These are phyloP conservation scores for Dufourea novaeangliae DNA, from an alignment of 1,140 invertebrate species.

Conservation along the genomic window DNA sequence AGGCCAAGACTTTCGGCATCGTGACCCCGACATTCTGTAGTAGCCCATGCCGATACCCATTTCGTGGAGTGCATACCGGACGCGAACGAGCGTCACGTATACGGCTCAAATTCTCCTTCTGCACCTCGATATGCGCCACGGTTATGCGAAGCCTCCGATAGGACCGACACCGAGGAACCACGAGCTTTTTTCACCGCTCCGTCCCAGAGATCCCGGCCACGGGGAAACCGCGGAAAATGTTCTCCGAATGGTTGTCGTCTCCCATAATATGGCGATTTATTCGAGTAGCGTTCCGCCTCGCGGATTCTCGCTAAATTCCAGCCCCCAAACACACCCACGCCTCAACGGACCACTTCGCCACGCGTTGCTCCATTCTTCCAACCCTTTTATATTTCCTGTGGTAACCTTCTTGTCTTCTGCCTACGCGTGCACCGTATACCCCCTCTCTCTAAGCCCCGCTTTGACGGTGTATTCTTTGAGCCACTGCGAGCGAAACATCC, in stretches of 20 bases:
- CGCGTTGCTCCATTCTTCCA: too few species aligned
- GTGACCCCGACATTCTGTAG: slow-evolving; percentile 53
- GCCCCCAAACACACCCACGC: too few species aligned
- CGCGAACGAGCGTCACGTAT: slow-evolving; percentile 32
- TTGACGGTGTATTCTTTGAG: slow-evolving; percentile 12
- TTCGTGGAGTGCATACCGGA: slow-evolving; percentile 39
- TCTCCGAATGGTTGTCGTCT: neutral
- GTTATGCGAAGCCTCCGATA: slow-evolving; percentile 20
- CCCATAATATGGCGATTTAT: slow-evolving; percentile 17
- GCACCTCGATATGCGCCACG: slow-evolving; percentile 30
- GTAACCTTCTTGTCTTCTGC: neutral
- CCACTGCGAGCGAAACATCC: neutral
- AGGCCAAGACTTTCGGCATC: slow-evolving; percentile 50
- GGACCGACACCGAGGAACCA: neutral
- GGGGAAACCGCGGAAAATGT: slow-evolving; percentile 8
- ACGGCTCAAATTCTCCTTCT: slow-evolving; percentile 37
- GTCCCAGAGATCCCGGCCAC: neutral
- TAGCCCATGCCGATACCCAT: slow-evolving; percentile 52
- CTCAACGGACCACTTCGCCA: too few species aligned
- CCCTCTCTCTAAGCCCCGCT: neutral
- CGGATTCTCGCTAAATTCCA: neutral
- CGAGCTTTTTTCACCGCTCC: slow-evolving; percentile 4
- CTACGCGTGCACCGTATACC: neutral
- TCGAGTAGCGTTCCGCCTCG: neutral
- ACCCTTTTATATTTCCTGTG: neutral